Percentiles rank a stretch among this genome's conserved stretches.
phyloP scores from a whole-genome alignment of 2,888 invertebrate genomes.

The Tipula helvola region DNA sequence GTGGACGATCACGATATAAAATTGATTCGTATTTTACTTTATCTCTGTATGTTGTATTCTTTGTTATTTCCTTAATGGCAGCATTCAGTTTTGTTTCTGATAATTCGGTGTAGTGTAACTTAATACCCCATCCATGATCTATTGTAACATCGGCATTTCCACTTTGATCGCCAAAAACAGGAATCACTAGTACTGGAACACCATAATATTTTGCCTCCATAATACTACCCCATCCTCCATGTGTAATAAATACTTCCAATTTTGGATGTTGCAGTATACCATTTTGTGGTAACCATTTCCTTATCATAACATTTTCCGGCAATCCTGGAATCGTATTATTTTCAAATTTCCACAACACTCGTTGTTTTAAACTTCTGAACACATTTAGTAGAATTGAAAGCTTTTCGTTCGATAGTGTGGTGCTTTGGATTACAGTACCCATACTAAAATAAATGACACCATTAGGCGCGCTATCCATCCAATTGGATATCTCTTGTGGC shows the following conservation, averaged over 20 bases:
- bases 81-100: not conserved
- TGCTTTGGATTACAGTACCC: not conserved
- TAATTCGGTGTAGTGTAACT: not conserved
- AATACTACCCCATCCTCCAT: not conserved
- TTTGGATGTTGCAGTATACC: not conserved
- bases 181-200: not conserved
- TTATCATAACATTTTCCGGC: not conserved
- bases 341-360: not conserved
- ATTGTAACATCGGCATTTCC: not conserved
- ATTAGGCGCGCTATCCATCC: not conserved
- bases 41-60: not conserved
- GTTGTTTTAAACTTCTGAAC: not conserved
- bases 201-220: not conserved
- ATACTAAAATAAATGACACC: conserved; percentile 4
- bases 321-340: not conserved
- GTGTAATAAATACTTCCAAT: not conserved
- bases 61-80: not conserved
- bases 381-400: not conserved
- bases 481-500: not conserved
- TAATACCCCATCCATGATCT: not conserved
- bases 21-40: not conserved
- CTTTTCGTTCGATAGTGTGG: not conserved
- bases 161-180: not conserved
- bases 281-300: not conserved
- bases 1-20: not conserved